Base-by-base conservation (phyloP, 2,797 vertebrate species). In the Picus viridis region DNA sequence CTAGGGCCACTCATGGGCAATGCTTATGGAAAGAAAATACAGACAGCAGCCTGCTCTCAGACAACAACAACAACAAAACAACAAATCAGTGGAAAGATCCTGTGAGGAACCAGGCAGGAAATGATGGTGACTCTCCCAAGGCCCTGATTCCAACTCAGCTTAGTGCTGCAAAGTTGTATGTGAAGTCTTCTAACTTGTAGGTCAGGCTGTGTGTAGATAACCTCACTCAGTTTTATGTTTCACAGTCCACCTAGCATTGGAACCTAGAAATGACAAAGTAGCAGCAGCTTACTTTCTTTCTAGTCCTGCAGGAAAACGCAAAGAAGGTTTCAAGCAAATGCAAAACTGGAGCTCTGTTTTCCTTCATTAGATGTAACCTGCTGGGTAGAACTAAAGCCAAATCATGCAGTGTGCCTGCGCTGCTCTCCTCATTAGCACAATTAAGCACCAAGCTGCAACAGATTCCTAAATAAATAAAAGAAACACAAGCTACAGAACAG, bases 111-210 rank as follows among this genome's bases (percentile, higher is more conserved):
- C 59, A 86, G 47, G 9, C 0, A 6, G 56, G 45, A 57, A 65
- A 57, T 0, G 0, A 16, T 3, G 16, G 20, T 67, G 22, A 45
- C 34, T 22, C 5, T 39, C n/a, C 27, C 47, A 54, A n/a, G n/a
- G 32, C 27, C 13, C 51, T 64, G 41, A 69, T 6, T 14, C 27
- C 23, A 43, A n/a, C 39, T 49, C 27, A 47, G 51, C 16, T 41
- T 84, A 1, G 0, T 58, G 27, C 14, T 49, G 30, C 4, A 8
- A n/a, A 16, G 16, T 20, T n/a, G 22, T 5, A 30, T 26, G 19
- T 32, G 69, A 47, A 78, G 39, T 10, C 27, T 41, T 45, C 23
- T 36, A 51, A 78, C 9, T 74, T 43, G 30, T 15, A 62, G 22
- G 32, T 39, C 54, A 68, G 32, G 15, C 47, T 56, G 5, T 24